phyloP scores from a whole-genome alignment of 1,140 invertebrate species.

The Drosophila subpulchrella region DNA sequence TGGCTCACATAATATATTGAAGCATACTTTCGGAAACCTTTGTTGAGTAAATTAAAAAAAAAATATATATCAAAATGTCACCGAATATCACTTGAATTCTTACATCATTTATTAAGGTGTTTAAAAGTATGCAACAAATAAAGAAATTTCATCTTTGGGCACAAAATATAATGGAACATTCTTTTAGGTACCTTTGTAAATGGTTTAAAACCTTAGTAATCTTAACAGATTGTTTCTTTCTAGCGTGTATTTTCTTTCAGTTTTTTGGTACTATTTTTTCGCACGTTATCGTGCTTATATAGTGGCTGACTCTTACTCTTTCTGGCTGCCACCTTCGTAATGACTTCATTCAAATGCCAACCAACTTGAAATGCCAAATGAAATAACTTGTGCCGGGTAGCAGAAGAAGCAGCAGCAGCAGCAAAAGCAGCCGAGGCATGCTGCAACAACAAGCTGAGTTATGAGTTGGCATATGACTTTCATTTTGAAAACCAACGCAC shows the following conservation, averaged over 20 bases:
- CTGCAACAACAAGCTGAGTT: conserved; percentile 75
- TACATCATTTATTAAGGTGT: too few species aligned
- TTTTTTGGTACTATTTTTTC: not conserved
- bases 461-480: conserved; percentile 82
- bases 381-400: conserved; percentile 71
- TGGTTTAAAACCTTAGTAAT: too few species aligned
- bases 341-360: conserved; percentile 82
- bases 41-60: too few species aligned
- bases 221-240: too few species aligned
- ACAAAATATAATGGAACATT: too few species aligned
- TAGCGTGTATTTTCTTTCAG: not conserved
- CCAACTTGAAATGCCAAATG: conserved; percentile 81
- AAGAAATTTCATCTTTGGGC: too few species aligned
- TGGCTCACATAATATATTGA: too few species aligned
- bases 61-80: not conserved
- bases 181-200: too few species aligned
- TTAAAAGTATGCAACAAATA: too few species aligned
- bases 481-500: conserved; percentile 72
- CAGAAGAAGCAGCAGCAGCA: conserved; percentile 23
- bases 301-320: conserved; percentile 57
- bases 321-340: conserved; percentile 69
- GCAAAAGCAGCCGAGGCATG: conserved; percentile 20
- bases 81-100: too few species aligned
- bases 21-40: too few species aligned
- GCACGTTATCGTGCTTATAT: conserved; percentile 15